phyloP scores from a whole-genome alignment of 1,140 invertebrate genomes.

The Lucilia sericata region DNA sequence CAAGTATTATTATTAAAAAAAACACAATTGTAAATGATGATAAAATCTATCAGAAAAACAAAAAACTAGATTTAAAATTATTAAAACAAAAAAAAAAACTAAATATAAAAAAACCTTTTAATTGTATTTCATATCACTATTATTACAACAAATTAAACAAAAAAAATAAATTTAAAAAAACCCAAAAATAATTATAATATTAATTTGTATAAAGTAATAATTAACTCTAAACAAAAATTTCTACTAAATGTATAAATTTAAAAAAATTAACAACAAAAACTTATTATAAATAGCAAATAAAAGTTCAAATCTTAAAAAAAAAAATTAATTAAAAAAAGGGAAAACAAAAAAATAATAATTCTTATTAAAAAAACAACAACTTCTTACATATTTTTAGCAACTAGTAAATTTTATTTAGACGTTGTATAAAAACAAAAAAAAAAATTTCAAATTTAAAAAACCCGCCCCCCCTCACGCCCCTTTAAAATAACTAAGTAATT shows the following conservation, averaged over 20 bases:
- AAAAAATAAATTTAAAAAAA: constrained; percentile 28
- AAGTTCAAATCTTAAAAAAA: constrained; percentile 36
- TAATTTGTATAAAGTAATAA: background rate
- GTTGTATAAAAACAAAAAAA: constrained; percentile 44
- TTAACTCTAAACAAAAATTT: background rate
- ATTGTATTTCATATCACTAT: constrained; percentile 37
- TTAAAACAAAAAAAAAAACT: background rate
- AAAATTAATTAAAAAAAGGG: background rate
- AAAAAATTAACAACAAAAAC: background rate
- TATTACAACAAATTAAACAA: constrained; percentile 32
- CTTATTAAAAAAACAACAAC: background rate
- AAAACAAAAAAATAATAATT: constrained; percentile 19
- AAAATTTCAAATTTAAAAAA: background rate
- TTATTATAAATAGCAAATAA: constrained; percentile 13
- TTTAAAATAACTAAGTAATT: constrained; percentile 33
- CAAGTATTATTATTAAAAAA: background rate
- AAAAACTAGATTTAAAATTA: background rate
- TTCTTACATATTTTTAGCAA: constrained; percentile 32
- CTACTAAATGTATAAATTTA: constrained; percentile 1
- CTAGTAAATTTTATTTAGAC: constrained; percentile 39
- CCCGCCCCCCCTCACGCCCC: background rate
- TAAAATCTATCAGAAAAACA: background rate
- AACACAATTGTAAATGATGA: background rate
- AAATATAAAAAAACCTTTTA: background rate
- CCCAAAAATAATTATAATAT: constrained; percentile 10